Evolutionary conservation across 2,797 vertebrate species (phyloP).

Genomic region (Poeciliopsis turneri): DNA sequence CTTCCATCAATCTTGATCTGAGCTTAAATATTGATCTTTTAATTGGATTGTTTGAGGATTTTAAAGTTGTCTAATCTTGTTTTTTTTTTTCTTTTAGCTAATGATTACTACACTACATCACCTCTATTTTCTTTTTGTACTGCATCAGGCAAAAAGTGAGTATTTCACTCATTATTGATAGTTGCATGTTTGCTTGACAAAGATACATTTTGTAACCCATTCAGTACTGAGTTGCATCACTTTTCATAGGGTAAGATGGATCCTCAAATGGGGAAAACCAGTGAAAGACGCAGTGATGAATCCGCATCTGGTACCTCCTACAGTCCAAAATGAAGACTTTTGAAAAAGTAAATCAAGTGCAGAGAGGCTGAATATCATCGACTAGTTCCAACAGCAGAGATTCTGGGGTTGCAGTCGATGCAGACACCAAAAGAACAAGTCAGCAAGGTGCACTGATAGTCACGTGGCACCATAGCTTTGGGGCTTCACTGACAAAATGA

Average conservation of each 20-base stretch:
- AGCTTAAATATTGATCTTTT: not conserved
- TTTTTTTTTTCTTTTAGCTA: not conserved
- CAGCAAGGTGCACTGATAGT: conserved; percentile 64
- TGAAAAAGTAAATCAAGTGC: conserved; percentile 54
- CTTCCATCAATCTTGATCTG: not conserved
- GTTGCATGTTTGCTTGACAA: not conserved
- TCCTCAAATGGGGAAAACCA: not conserved
- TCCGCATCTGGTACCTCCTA: conserved; percentile 17
- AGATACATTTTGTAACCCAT: not conserved
- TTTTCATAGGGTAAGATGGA: not conserved
- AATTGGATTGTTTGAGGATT: not conserved
- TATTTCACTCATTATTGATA: not conserved
- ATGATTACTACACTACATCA: not conserved
- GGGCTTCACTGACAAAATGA: conserved; percentile 52
- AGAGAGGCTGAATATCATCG: conserved; percentile 57
- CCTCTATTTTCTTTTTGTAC: not conserved
- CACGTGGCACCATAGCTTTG: conserved; percentile 56
- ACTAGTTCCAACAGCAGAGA: conserved; percentile 53
- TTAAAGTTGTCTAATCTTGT: not conserved
- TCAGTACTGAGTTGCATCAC: not conserved
- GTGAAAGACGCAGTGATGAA: conserved; percentile 13
- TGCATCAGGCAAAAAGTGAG: not conserved
- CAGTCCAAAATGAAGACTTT: conserved; percentile 44
- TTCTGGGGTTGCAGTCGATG: conserved; percentile 51
- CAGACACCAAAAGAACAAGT: conserved; percentile 48